phyloP scores from a whole-genome alignment of 1,140 invertebrate genomes.

The Habropoda laboriosa region DNA sequence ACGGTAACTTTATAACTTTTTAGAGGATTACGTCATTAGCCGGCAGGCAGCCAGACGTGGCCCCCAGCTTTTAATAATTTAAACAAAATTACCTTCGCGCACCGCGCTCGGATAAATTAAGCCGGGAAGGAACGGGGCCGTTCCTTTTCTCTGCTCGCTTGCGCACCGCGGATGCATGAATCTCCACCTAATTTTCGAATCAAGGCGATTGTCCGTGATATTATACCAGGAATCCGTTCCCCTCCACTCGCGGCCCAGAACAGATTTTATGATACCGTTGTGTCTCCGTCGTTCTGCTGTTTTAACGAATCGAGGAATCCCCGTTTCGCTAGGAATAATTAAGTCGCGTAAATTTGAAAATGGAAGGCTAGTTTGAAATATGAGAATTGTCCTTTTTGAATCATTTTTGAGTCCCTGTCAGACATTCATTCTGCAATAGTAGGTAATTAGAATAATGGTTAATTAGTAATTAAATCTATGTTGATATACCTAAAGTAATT shows the following conservation, averaged over 20 bases:
- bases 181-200: constrained; percentile 52
- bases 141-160: constrained; percentile 49
- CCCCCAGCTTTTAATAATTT: constrained; percentile 75
- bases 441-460: too few species aligned
- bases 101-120: constrained; percentile 70
- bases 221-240: constrained; percentile 24
- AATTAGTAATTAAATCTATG: too few species aligned
- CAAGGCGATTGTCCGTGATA: constrained; percentile 51
- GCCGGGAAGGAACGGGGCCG: constrained; percentile 60
- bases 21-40: constrained; percentile 76
- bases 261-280: constrained; percentile 15
- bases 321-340: neutral
- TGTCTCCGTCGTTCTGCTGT: neutral
- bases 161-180: constrained; percentile 38
- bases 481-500: too few species aligned
- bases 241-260: neutral
- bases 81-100: constrained; percentile 75
- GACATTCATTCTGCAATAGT: too few species aligned
- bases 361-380: too few species aligned
- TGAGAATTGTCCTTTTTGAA: too few species aligned
- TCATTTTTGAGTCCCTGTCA: too few species aligned
- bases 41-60: constrained; percentile 39
- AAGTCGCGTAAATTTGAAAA: too few species aligned
- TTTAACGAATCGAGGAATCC: neutral
- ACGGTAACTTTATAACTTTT: constrained; percentile 78